Conservation (phyloP, 2,888 invertebrate species). For the Erannis defoliaria region DNA sequence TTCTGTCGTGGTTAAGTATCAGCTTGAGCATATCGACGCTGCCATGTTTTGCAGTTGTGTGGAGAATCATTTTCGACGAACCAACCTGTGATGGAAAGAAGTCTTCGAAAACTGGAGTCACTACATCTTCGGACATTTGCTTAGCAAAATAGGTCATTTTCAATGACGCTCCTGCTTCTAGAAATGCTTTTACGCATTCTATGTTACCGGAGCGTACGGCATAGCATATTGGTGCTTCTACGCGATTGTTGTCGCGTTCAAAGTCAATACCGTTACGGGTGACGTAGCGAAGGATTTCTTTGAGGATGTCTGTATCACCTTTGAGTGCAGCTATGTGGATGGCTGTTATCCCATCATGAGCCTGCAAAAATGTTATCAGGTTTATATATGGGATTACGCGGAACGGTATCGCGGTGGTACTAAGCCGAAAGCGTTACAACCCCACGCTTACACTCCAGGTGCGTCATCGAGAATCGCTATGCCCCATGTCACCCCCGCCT, state of each 20-base stretch:
- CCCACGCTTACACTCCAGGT: no score
- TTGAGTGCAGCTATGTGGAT: constrained; percentile 76
- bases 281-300: constrained; percentile 71
- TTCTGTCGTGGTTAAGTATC: constrained; percentile 71
- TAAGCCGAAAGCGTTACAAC: no score
- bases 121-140: neutral
- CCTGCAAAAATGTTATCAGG: constrained; percentile 32
- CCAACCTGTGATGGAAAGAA: neutral
- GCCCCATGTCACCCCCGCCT: no score
- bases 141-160: neutral
- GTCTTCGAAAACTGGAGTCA: neutral
- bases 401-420: no score
- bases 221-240: constrained; percentile 74
- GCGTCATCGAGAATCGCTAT: no score
- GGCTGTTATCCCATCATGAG: constrained; percentile 50
- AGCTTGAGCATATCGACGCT: constrained; percentile 77
- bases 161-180: constrained; percentile 69
- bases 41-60: constrained; percentile 65
- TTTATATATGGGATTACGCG: no score
- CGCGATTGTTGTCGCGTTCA: constrained; percentile 55
- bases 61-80: constrained; percentile 24
- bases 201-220: constrained; percentile 67
- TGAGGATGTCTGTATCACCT: constrained; percentile 71
- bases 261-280: constrained; percentile 53
- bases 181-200: constrained; percentile 65